phyloP scores from a whole-genome alignment of 2,113 vertebrate species.

The Sprattus sprattus region DNA sequence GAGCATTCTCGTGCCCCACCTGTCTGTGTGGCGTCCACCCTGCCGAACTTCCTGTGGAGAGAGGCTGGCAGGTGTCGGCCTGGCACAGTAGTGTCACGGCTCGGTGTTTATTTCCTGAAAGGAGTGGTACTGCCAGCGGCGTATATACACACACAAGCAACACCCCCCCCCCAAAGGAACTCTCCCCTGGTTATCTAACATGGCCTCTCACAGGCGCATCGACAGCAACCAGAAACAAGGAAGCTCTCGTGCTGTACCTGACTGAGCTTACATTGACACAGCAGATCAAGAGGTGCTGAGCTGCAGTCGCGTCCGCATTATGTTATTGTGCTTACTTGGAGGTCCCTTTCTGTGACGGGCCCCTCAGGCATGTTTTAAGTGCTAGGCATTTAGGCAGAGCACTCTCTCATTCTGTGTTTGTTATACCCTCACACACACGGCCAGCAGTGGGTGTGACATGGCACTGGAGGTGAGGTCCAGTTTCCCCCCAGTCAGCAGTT shows the following conservation, averaged over 20 bases:
- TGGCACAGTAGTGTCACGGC: not conserved
- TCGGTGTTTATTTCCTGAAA: too few species aligned
- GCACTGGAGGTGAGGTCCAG: not conserved
- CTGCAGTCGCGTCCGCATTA: too few species aligned
- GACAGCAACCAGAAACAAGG: not conserved
- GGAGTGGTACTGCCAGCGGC: too few species aligned
- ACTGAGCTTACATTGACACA: not conserved
- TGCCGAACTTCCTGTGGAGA: conserved; percentile 24
- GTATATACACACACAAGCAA: too few species aligned
- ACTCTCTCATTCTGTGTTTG: not conserved
- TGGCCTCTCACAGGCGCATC: not conserved
- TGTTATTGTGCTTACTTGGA: too few species aligned
- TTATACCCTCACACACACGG: not conserved
- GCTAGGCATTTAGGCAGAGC: too few species aligned
- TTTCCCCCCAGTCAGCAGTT: not conserved
- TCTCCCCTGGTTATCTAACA: not conserved
- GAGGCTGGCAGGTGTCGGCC: not conserved
- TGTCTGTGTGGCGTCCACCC: conserved; percentile 19
- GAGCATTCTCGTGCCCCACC: conserved; percentile 32
- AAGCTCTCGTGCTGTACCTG: not conserved
- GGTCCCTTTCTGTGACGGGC: too few species aligned
- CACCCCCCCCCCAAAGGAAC: too few species aligned
- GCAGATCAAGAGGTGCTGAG: not conserved
- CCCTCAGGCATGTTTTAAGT: too few species aligned
- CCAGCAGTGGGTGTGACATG: not conserved